These are phyloP conservation scores for Blomia tropicalis DNA, from an alignment of 2,888 invertebrate species.

Conservation along the genomic window DNA sequence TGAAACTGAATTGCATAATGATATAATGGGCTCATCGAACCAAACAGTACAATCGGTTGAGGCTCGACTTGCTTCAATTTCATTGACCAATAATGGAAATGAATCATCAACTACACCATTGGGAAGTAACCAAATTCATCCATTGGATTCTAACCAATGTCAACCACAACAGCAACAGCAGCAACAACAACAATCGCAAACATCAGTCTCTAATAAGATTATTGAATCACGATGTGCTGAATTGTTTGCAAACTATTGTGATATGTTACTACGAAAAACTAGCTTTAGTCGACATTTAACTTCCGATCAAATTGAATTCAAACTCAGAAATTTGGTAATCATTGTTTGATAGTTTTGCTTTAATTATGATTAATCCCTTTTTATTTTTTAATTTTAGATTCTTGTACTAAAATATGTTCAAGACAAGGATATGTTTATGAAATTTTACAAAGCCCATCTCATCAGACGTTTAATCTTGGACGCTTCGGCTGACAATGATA, in stretches of 20 bases:
- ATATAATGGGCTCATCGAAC: too few species aligned
- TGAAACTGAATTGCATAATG: too few species aligned
- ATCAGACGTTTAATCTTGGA: slow-evolving; percentile 88
- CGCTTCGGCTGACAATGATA: slow-evolving; percentile 94
- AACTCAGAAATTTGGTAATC: slow-evolving; percentile 68
- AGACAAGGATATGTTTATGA: slow-evolving; percentile 99
- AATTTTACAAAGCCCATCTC: slow-evolving; percentile 94
- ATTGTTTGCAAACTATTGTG: slow-evolving; percentile 95
- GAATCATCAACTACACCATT: not conserved
- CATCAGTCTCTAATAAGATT: slow-evolving; percentile 33
- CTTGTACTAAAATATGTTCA: slow-evolving; percentile 95
- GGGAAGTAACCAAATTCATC: too few species aligned
- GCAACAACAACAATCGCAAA: not conserved
- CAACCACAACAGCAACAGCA: too few species aligned
- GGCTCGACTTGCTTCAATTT: not conserved
- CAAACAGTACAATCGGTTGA: not conserved
- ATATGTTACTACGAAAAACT: slow-evolving; percentile 90
- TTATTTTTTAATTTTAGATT: slow-evolving; percentile 38
- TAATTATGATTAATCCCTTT: not conserved
- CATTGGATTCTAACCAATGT: too few species aligned
- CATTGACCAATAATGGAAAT: not conserved
- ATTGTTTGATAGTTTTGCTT: not conserved
- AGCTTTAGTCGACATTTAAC: slow-evolving; percentile 88
- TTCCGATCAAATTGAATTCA: slow-evolving; percentile 85
- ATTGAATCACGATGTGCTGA: slow-evolving; percentile 98